Conservation (phyloP, 2,888 invertebrate species). For the Ecdyonurus torrentis region DNA sequence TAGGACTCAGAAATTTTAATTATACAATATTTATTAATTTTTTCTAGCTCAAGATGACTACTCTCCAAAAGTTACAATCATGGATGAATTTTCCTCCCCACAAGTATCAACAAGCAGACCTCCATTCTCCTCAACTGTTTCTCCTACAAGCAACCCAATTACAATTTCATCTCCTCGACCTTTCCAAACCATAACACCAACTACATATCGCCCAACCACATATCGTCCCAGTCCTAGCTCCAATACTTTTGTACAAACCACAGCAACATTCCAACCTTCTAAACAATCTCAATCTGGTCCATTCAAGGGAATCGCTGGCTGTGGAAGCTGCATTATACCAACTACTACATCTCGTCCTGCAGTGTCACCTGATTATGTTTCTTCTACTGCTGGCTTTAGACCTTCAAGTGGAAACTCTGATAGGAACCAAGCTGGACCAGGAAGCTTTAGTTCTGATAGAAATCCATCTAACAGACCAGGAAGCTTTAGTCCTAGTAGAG, state of each 20-base stretch:
- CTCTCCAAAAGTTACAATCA: too few species aligned
- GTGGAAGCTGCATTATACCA: slow-evolving; percentile 41
- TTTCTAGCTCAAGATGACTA: too few species aligned
- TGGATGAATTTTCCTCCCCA: neutral
- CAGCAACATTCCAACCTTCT: slow-evolving; percentile 11
- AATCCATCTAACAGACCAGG: neutral
- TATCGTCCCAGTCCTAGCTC: slow-evolving; percentile 8
- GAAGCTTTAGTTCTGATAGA: neutral
- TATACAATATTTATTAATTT: too few species aligned
- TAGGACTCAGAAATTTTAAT: too few species aligned
- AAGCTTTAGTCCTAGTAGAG: neutral
- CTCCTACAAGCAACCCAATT: slow-evolving; percentile 14
- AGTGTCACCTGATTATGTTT: neutral
- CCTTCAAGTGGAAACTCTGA: neutral
- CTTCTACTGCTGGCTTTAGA: neutral
- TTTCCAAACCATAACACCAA: neutral
- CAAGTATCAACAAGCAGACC: neutral
- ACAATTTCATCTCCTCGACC: slow-evolving; percentile 9
- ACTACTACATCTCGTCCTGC: slow-evolving; percentile 24
- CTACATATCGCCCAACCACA: neutral
- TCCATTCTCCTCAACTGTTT: slow-evolving; percentile 11
- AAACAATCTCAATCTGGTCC: neutral
- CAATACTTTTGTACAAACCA: slow-evolving; percentile 14
- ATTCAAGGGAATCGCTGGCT: slow-evolving; percentile 28
- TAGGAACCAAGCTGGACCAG: neutral